Percentiles rank a stretch among this genome's conserved stretches.
phyloP scores from a whole-genome alignment of 1,140 invertebrate species.

The Megathymus violae region DNA sequence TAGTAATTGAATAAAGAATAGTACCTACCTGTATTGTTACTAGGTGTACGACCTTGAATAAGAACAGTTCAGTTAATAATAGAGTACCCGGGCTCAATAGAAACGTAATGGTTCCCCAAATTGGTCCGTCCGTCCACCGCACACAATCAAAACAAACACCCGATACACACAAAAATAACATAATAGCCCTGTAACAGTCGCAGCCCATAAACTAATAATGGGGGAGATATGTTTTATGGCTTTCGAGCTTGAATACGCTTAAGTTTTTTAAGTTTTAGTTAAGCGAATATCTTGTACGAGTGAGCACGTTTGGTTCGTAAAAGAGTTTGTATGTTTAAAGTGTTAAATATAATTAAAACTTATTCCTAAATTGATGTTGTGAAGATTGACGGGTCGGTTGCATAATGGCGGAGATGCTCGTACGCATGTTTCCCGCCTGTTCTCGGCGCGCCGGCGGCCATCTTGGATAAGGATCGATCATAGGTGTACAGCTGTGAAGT shows the following conservation, averaged over 20 bases:
- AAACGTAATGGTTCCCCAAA: slow-evolving; percentile 70
- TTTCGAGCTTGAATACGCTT: slow-evolving; percentile 77
- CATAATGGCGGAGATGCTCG: slow-evolving; percentile 58
- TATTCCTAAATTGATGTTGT: slow-evolving; percentile 37
- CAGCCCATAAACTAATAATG: slow-evolving; percentile 82
- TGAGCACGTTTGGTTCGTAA: slow-evolving; percentile 60
- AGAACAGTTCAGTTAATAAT: slow-evolving; percentile 54
- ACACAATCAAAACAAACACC: slow-evolving; percentile 80
- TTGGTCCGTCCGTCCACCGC: slow-evolving; percentile 73
- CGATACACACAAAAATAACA: slow-evolving; percentile 76
- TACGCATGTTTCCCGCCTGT: slow-evolving; percentile 67
- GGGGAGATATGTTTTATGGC: slow-evolving; percentile 83
- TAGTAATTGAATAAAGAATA: slow-evolving; percentile 18
- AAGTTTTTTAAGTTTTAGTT: slow-evolving; percentile 77
- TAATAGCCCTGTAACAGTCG: slow-evolving; percentile 80
- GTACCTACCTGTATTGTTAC: slow-evolving; percentile 30
- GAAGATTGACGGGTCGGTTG: slow-evolving; percentile 56
- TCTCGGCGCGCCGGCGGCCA: slow-evolving; percentile 67
- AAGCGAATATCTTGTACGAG: slow-evolving; percentile 64
- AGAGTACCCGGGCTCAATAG: slow-evolving; percentile 62
- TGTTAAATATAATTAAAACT: slow-evolving; percentile 38
- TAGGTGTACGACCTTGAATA: slow-evolving; percentile 45
- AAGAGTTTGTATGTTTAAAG: slow-evolving; percentile 21
- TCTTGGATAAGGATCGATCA: slow-evolving; percentile 81
- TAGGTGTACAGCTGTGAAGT: slow-evolving; percentile 80